Conservation (phyloP, 2,888 invertebrate species). For the Apoda limacodes region DNA sequence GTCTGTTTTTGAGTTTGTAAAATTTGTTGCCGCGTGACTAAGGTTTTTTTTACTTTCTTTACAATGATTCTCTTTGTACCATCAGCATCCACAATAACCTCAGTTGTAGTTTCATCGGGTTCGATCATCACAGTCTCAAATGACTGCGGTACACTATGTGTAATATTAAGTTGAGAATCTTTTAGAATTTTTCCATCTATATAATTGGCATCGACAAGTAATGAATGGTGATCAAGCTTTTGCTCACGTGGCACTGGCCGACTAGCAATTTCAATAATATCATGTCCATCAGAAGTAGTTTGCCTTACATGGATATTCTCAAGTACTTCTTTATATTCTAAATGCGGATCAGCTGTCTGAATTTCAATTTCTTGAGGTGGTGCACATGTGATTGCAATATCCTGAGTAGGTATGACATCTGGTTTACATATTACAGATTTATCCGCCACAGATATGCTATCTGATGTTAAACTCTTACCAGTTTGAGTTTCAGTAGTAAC, state of each 20-base stretch:
- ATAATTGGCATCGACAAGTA: conserved; percentile 80
- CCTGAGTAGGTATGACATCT: conserved; percentile 44
- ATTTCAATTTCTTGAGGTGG: conserved; percentile 71
- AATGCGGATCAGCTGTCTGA: conserved; percentile 68
- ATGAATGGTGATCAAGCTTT: conserved; percentile 67
- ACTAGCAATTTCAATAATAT: conserved; percentile 79
- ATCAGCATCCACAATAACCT: conserved; percentile 83
- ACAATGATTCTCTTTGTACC: conserved; percentile 85
- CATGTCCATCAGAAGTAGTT: conserved; percentile 72
- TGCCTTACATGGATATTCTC: conserved; percentile 78
- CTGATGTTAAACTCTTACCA: conserved; percentile 69
- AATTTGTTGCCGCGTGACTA: conserved; percentile 75
- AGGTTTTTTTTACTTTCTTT: conserved; percentile 76
- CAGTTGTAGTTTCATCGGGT: conserved; percentile 85
- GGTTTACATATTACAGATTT: conserved; percentile 55
- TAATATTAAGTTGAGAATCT: conserved; percentile 77
- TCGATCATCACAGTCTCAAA: conserved; percentile 86
- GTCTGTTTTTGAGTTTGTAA: conserved; percentile 73
- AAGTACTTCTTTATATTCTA: conserved; percentile 55
- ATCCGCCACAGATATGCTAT: conserved; percentile 45
- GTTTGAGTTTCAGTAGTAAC: conserved; percentile 75
- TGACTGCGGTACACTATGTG: conserved; percentile 78
- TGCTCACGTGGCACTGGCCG: conserved; percentile 64
- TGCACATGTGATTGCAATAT: conserved; percentile 63
- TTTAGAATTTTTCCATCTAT: conserved; percentile 63